phyloP scores from a whole-genome alignment of 2,888 invertebrate genomes.

The Clepsis dumicolana region DNA sequence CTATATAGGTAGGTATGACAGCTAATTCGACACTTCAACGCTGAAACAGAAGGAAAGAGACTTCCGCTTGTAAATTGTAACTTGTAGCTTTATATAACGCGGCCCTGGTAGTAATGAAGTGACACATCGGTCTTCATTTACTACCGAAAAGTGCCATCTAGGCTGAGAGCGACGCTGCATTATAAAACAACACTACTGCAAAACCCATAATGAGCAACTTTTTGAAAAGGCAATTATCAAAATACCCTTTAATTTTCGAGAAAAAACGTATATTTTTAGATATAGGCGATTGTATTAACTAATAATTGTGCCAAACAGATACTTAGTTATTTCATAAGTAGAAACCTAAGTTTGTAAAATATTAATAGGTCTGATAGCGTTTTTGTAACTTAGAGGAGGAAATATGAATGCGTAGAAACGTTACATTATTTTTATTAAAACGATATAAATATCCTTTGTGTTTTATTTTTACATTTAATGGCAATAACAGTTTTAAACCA shows the following conservation, averaged over 20 bases:
- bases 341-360: constrained; percentile 48
- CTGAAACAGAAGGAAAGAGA: no score
- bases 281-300: constrained; percentile 44
- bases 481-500: no score
- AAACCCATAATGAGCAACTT: not conserved
- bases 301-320: constrained; percentile 64
- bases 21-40: no score
- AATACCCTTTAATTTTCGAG: not conserved
- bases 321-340: constrained; percentile 59
- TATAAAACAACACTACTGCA: no score
- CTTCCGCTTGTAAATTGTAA: no score
- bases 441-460: constrained; percentile 53
- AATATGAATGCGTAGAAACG: constrained; percentile 75
- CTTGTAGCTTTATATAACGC: no score
- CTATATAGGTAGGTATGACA: no score
- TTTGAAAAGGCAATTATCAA: not conserved
- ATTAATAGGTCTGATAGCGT: constrained; percentile 54
- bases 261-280: constrained; percentile 26
- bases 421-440: constrained; percentile 78
- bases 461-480: constrained; percentile 46
- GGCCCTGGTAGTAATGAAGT: no score
- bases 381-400: constrained; percentile 69
- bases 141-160: no score
- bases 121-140: no score
- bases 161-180: no score